A percentile compares a stretch with the other conserved stretches of the same genome.
phyloP scores from a whole-genome alignment of 1,140 invertebrate species.

The Bathynomus jamesi region DNA sequence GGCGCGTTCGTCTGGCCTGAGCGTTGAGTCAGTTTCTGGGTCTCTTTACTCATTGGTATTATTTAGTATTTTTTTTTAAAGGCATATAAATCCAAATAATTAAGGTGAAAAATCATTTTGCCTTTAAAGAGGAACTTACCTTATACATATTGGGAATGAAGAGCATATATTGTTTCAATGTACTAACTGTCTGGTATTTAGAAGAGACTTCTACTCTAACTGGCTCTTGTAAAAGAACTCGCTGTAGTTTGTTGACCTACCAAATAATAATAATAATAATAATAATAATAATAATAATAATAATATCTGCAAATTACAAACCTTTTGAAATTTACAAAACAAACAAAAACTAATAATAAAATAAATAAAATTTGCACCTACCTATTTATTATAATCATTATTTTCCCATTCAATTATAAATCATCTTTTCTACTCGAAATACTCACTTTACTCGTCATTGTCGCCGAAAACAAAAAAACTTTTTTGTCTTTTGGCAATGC shows the following conservation, averaged over 20 bases:
- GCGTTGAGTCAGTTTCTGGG: no score
- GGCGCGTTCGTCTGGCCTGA: no score
- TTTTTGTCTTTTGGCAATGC: slow-evolving; percentile 70
- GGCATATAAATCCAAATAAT: no score
- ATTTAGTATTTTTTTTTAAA: no score
- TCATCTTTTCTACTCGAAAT: no score
- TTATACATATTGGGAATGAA: slow-evolving; percentile 96
- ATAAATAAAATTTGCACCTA: no score
- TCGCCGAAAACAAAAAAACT: slow-evolving; percentile 90
- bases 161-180: slow-evolving; percentile 88
- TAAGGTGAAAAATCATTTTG: no score
- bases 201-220: neutral
- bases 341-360: neutral
- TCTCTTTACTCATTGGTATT: no score
- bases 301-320: neutral
- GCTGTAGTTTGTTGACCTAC: neutral
- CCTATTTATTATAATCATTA: no score
- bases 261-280: neutral
- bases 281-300: neutral
- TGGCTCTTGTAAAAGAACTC: neutral
- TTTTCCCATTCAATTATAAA: no score
- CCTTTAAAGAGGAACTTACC: no score
- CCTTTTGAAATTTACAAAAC: neutral
- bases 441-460: slow-evolving; percentile 70
- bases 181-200: slow-evolving; percentile 40